Percentiles rank a stretch among this genome's conserved stretches.
These are phyloP conservation scores for Erpetoichthys calabaricus DNA, from an alignment of 2,797 vertebrate species.

Conservation along the genomic window DNA sequence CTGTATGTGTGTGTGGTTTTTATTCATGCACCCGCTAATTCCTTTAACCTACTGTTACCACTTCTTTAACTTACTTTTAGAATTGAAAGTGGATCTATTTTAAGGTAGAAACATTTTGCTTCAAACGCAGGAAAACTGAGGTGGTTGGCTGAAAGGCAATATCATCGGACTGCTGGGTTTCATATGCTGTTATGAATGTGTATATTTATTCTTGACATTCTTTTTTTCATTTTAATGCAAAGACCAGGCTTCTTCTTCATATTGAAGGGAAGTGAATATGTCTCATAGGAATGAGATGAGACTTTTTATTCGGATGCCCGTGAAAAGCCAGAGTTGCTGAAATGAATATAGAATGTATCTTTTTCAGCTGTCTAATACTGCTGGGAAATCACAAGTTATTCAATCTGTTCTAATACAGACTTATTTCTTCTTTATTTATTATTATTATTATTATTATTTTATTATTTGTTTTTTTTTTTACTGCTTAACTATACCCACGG, in stretches of 20 bases:
- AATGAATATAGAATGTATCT: background rate
- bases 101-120: too few species aligned
- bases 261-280: background rate
- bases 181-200: background rate
- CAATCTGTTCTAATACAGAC: background rate
- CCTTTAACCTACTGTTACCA: too few species aligned
- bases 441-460: background rate
- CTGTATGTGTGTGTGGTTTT: too few species aligned
- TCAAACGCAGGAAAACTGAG: too few species aligned
- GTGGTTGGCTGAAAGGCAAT: too few species aligned
- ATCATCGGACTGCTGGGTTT: too few species aligned
- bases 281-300: background rate
- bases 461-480: background rate
- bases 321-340: background rate
- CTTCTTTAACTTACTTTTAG: too few species aligned
- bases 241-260: background rate
- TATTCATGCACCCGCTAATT: too few species aligned
- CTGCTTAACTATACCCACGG: background rate
- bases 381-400: background rate
- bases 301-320: background rate
- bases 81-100: too few species aligned
- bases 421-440: too few species aligned
- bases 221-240: background rate
- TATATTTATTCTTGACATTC: background rate
- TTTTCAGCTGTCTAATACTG: background rate